Evolutionary conservation across 2,888 invertebrate genomes (phyloP), one percentile per base, ranked within the genome.

Genomic region (Mactromeris polynyma): DNA sequence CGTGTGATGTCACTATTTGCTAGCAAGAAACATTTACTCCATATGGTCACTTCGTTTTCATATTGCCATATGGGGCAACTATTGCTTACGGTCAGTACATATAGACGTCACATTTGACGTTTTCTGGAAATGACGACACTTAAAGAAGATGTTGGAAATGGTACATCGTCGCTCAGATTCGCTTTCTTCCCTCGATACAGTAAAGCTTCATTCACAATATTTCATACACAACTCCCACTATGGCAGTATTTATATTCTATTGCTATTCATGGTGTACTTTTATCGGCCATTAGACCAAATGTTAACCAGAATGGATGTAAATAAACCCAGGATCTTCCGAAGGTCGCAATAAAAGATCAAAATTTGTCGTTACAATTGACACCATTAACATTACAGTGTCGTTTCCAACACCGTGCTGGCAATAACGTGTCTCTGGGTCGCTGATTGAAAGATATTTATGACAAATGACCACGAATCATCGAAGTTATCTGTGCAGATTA

Each of bases 361-460:
- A 64, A 26, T 64, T n/a, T 64, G n/a, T 9, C n/a, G 58, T 64
- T 64, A n/a, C n/a, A 64, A 64, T 64, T 64, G 58, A 64, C 58
- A 64, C 58, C 58, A 64, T 26, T 26, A 64, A 64, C 26, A 26
- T 64, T 64, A 64, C 6, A n/a, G 58, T 7, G 58, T 26, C 26
- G n/a, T 26, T 64, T 64, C 26, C 58, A 26, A 0, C 58, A 64
- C 7, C 9, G n/a, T 26, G 26, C 58, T 64, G 58, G n/a, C 58
- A 26, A 6, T 64, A 7, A 64, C 7, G 58, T 9, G 9, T 64
- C 58, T 26, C 26, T 64, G 58, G 58, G 1, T 64, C 58, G 26
- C 26, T 26, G 26, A 64, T 26, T 26, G 26, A 26, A 0, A 26
- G 58, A 26, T 26, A 64, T 64, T 64, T 64, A 64, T 11, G 26